Evolutionary conservation across 2,113 vertebrate genomes (phyloP).

Genomic region (Cyanistes caeruleus): DNA sequence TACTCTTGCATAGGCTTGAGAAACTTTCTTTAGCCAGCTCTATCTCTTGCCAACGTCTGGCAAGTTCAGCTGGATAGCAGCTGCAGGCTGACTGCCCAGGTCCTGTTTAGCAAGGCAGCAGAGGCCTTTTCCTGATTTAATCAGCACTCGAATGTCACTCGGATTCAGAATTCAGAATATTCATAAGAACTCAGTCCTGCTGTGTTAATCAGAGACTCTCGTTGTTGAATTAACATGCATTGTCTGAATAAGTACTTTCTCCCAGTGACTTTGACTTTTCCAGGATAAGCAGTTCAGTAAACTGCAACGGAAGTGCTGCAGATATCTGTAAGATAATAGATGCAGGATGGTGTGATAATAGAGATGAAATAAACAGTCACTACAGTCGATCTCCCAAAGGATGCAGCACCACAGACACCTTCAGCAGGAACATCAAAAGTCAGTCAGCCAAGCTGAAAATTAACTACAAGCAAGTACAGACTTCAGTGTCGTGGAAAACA

Average conservation of each 20-base stretch:
- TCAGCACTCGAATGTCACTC: slow-evolving; percentile 15
- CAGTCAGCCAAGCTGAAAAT: not conserved
- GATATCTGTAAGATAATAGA: not conserved
- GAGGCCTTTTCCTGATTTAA: slow-evolving; percentile 3
- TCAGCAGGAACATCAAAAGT: not conserved
- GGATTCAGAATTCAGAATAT: slow-evolving; percentile 40
- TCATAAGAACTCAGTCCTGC: slow-evolving; percentile 37
- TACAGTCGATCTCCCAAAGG: not conserved
- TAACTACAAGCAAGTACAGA: not conserved
- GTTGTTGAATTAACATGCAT: slow-evolving; percentile 59
- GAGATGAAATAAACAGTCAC: not conserved
- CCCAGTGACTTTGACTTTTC: not conserved
- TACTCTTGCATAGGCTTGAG: not conserved
- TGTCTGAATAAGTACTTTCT: slow-evolving; percentile 41
- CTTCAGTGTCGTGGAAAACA: not conserved
- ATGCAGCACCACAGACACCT: not conserved
- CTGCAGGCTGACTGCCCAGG: slow-evolving; percentile 5
- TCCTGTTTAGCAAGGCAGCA: slow-evolving; percentile 28
- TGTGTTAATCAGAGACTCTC: slow-evolving; percentile 65
- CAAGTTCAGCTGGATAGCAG: slow-evolving; percentile 17
- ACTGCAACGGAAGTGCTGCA: not conserved
- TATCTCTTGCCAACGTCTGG: not conserved
- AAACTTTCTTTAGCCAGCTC: not conserved
- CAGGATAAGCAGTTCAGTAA: not conserved
- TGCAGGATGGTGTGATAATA: not conserved